Conservation (phyloP, 1,140 invertebrate species). For the Pseudobourletiella spinata region DNA sequence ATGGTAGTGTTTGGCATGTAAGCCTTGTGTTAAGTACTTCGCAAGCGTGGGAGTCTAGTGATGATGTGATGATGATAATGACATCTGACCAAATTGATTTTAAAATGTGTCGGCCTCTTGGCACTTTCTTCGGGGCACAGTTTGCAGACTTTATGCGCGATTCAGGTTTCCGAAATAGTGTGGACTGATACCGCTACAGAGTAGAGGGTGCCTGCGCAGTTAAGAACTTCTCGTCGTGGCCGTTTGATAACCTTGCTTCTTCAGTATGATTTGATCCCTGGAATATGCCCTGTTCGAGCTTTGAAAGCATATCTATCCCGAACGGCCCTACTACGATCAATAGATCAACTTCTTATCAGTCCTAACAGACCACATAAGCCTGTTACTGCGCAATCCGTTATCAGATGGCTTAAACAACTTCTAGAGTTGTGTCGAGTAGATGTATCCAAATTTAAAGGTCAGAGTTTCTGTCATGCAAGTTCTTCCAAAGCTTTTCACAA, state of each 20-base stretch:
- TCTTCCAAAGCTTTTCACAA: not conserved
- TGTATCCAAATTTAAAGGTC: not conserved
- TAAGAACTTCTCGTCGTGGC: not conserved
- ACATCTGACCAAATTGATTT: not conserved
- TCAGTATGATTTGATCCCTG: not conserved
- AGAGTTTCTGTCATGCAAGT: constrained; percentile 1
- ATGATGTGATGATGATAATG: no score
- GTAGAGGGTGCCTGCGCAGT: not conserved
- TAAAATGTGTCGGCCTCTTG: constrained; percentile 1
- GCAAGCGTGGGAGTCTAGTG: not conserved
- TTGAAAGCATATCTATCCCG: not conserved
- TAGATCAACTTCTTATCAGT: not conserved
- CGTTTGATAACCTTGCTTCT: not conserved
- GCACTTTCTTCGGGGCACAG: not conserved
- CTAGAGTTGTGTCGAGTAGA: not conserved
- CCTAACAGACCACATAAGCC: not conserved
- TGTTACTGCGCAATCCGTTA: not conserved
- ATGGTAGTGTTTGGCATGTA: not conserved
- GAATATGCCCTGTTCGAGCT: not conserved
- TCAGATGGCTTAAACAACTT: not conserved
- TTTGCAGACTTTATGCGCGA: not conserved
- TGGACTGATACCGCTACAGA: not conserved
- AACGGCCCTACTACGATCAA: not conserved
- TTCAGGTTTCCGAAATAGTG: not conserved
- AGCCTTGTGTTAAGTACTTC: not conserved